Evolutionary conservation across 2,888 invertebrate genomes (phyloP).

Genomic region (Pedicia rivosa): DNA sequence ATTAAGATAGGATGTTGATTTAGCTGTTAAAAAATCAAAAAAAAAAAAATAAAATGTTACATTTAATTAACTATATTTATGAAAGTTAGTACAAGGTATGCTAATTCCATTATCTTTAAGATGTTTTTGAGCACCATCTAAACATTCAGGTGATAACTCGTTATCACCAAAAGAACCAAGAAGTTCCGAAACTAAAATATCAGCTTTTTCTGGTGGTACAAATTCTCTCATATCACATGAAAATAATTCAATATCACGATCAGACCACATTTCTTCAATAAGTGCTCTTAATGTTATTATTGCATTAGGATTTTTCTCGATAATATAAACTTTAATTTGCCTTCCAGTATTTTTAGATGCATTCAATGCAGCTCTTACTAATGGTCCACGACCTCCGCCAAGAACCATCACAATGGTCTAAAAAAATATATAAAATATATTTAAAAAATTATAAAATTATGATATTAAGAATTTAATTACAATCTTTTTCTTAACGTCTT

Average conservation of each 20-base stretch:
- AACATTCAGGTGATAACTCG: conserved; percentile 94
- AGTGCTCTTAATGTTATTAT: conserved; percentile 66
- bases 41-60: neutral
- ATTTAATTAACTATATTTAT: neutral
- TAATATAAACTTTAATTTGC: conserved; percentile 73
- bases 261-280: conserved; percentile 61
- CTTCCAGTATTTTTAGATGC: conserved; percentile 55
- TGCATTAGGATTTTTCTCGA: conserved; percentile 97
- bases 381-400: conserved; percentile 89
- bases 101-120: conserved; percentile 76
- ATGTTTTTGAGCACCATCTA: conserved; percentile 84
- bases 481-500: conserved; percentile 34
- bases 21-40: conserved; percentile 14
- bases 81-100: conserved; percentile 50
- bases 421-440: neutral
- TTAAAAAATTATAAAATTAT: neutral
- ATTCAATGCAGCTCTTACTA: conserved; percentile 76
- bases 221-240: conserved; percentile 78
- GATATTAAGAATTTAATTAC: conserved; percentile 21
- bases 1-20: conserved; percentile 79
- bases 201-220: conserved; percentile 70
- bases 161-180: conserved; percentile 97
- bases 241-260: conserved; percentile 54
- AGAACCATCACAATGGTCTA: conserved; percentile 65
- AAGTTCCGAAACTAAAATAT: conserved; percentile 90